Conservation (phyloP, 2,797 vertebrate species). For the Rhinogobio ventralis region DNA sequence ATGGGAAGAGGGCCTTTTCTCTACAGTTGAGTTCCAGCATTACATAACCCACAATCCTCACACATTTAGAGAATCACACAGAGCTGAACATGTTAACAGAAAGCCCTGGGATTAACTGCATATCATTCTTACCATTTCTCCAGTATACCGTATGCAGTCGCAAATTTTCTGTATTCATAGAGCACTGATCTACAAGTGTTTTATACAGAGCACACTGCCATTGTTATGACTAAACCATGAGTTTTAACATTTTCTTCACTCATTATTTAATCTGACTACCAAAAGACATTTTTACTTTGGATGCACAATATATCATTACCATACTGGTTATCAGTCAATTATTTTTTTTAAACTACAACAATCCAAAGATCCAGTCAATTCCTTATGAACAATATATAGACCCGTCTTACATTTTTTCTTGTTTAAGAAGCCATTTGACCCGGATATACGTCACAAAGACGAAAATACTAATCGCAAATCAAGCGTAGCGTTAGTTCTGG, state of each 20-base stretch:
- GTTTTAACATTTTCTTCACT: not conserved
- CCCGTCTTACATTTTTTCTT: not conserved
- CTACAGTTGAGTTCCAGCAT: not conserved
- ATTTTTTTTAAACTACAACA: not conserved
- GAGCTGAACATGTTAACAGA: not conserved
- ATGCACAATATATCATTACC: not conserved
- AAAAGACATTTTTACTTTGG: not conserved
- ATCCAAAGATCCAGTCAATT: not conserved
- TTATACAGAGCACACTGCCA: not conserved
- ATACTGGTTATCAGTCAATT: not conserved
- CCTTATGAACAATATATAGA: not conserved
- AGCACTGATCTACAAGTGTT: not conserved
- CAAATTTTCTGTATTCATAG: not conserved
- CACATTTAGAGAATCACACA: not conserved
- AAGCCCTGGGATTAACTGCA: not conserved
- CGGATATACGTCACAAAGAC: not conserved
- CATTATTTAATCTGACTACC: not conserved
- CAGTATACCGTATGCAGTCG: not conserved
- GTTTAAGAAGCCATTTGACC: not conserved
- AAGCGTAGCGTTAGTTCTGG: no score
- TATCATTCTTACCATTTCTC: not conserved
- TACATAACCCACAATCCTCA: not conserved
- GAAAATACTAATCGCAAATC: not conserved
- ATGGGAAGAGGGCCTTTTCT: constrained; percentile 2
- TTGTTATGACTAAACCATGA: no score